Percentiles rank a stretch among this genome's conserved stretches.
Evolutionary conservation across 2,113 vertebrate species (phyloP).

Genomic region (Lophotis ruficrista): DNA sequence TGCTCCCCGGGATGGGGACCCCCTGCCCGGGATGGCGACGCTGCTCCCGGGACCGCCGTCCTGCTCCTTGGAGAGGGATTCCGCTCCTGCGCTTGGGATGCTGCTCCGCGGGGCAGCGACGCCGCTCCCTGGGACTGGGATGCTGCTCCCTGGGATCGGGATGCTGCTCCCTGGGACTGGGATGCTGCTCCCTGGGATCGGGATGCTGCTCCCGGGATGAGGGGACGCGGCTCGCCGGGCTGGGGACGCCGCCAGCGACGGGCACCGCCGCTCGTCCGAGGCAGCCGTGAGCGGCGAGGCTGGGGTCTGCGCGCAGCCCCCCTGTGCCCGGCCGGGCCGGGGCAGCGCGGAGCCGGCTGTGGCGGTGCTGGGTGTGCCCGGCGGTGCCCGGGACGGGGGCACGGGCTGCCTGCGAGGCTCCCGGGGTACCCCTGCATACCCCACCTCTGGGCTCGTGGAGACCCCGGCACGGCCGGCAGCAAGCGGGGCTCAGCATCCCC

Average conservation of each 20-base stretch:
- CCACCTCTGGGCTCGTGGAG: fast-evolving
- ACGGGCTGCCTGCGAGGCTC: fast-evolving
- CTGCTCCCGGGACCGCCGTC: neutral
- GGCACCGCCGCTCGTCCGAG: fast-evolving
- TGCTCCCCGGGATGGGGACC: neutral
- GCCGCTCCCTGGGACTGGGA: neutral
- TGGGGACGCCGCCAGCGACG: neutral
- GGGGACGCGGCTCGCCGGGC: neutral
- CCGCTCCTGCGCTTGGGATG: neutral
- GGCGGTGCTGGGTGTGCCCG: fast-evolving
- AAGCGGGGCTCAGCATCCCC: neutral
- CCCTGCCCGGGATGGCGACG: fast-evolving
- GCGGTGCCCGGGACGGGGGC: fast-evolving
- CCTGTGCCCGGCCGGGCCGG: neutral
- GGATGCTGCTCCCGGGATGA: neutral
- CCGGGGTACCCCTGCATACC: fast-evolving
- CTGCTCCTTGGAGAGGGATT: fast-evolving
- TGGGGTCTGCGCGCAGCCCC: neutral
- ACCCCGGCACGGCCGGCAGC: fast-evolving
- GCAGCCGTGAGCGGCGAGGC: neutral
- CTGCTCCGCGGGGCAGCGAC: too few relatives aligned
- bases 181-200: neutral
- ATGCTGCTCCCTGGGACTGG: neutral
- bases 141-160: neutral
- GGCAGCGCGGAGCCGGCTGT: neutral